Base-by-base conservation (phyloP, 92 coral and sea anemone species). In the Anthopleura xanthogrammica region DNA sequence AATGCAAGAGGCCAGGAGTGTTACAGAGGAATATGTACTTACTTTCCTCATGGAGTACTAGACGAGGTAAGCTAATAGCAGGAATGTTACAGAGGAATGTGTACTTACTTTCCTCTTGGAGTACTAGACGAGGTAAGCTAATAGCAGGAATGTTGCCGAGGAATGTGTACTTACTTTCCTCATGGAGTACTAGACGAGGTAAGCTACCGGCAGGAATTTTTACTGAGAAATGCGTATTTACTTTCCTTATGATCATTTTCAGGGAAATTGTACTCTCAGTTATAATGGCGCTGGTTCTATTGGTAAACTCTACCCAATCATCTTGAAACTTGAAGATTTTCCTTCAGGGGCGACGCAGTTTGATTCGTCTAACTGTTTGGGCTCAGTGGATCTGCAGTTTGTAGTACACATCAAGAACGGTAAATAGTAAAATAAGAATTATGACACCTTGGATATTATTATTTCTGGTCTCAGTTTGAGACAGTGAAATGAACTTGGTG, bases 271-370 rank as follows among this genome's bases (percentile, higher is more conserved):
- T 48, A 75, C 20, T 20, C 48, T 75, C 54, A 75, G 52, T 23
- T 75, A 75, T 43, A 20, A 75, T 75, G 78, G 78, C 48, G 0
- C 4, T 75, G 78, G 78, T 75, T 40, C n/a, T 75, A 23, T 41
- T 8, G 58, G 58, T 7, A 23, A 75, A 43, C 78, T 75, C 5
- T 6, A 10, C 12, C 78, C 78, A 39, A 46, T 75, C 24, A 41
- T 20, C 24, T 75, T 75, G 55, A 75, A 75, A 24, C 78, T 75
- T n/a, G 78, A 75, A 20, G 78, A 75, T 42, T 75, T 12, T 42
- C 29, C 78, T 13, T 20, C 52, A 39, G 55, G 55, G 16, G 43
- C 78, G 55, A 40, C 78, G 14, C 55, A 41, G 78, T 75, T 75
- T 75, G 12, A 75, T 50, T 43, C 78, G 24, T 75, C 78, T 41